phyloP scores from a whole-genome alignment of 2,797 vertebrate genomes.

The Poeciliopsis turneri region DNA sequence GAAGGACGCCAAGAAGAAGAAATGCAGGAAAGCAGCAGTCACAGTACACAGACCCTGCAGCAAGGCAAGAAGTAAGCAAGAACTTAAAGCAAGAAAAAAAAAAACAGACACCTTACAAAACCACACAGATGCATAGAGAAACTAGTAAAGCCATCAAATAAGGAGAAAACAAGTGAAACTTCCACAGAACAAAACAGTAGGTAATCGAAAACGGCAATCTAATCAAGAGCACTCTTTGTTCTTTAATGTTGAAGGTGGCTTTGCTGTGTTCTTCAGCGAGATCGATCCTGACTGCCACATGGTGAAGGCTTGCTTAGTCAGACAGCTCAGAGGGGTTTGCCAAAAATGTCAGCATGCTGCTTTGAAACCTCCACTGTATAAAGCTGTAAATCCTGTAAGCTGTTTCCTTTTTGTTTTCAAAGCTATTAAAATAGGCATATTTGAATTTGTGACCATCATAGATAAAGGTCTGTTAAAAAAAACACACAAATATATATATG shows the following conservation, averaged over 20 bases:
- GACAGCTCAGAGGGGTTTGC: slow-evolving; percentile 18
- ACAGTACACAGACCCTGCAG: slow-evolving; percentile 93
- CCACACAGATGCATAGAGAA: neutral
- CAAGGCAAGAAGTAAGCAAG: slow-evolving; percentile 10
- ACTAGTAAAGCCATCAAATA: neutral
- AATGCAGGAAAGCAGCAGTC: slow-evolving; percentile 96
- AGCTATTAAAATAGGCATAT: neutral
- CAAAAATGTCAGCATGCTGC: slow-evolving; percentile 31
- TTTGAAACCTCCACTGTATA: slow-evolving; percentile 30
- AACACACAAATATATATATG: neutral
- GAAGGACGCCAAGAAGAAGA: slow-evolving; percentile 99
- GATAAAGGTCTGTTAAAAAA: neutral
- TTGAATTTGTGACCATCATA: neutral
- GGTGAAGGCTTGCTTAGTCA: slow-evolving; percentile 45
- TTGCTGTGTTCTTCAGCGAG: slow-evolving; percentile 5
- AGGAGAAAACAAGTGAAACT: slow-evolving; percentile 30
- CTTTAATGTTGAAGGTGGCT: slow-evolving; percentile 16
- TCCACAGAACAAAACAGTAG: slow-evolving; percentile 27
- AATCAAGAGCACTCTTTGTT: slow-evolving; percentile 26
- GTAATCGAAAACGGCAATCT: slow-evolving; percentile 26
- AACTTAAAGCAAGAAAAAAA: neutral
- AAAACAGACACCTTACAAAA: neutral
- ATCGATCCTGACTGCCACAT: slow-evolving; percentile 46
- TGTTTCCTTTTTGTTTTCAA: slow-evolving; percentile 19
- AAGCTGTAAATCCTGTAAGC: slow-evolving; percentile 3